These are phyloP conservation scores for Coreoperca whiteheadi DNA, from an alignment of 2,113 vertebrate species.

Conservation along the genomic window DNA sequence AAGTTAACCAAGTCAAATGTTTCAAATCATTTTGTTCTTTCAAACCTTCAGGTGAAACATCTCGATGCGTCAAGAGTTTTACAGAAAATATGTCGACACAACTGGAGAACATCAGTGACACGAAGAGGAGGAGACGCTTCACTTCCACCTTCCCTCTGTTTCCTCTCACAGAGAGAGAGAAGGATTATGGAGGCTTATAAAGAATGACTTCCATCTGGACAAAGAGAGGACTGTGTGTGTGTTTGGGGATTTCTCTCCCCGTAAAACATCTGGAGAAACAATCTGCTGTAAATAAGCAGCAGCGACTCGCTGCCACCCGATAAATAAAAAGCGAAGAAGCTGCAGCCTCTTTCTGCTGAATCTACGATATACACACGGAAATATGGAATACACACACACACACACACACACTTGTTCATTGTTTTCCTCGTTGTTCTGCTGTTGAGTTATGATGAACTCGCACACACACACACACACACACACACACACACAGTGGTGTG, in stretches of 20 bases:
- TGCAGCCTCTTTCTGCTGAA: conserved; percentile 65
- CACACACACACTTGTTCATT: conserved; percentile 11
- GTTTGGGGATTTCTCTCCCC: conserved; percentile 72
- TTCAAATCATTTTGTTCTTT: neutral
- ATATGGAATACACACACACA: conserved; percentile 39
- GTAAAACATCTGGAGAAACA: conserved; percentile 87
- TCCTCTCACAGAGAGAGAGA: conserved; percentile 69
- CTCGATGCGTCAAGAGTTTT: neutral
- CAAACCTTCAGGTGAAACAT: neutral
- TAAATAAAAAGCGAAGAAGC: conserved; percentile 82
- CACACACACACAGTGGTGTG: neutral
- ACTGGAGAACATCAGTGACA: conserved; percentile 59
- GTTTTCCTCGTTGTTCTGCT: neutral
- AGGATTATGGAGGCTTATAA: conserved; percentile 77
- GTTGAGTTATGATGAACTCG: neutral
- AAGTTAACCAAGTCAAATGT: too few relatives aligned
- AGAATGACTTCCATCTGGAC: conserved; percentile 85
- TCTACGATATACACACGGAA: conserved; percentile 56
- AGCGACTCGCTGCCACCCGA: conserved; percentile 82
- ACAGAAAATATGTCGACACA: neutral
- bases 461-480: too few relatives aligned
- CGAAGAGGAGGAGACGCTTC: conserved; percentile 48
- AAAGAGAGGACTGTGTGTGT: conserved; percentile 51
- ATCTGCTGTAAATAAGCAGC: conserved; percentile 86
- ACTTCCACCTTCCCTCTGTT: conserved; percentile 69